Base-by-base conservation (phyloP, 2,113 vertebrate species). In the Ageneiosus marmoratus region DNA sequence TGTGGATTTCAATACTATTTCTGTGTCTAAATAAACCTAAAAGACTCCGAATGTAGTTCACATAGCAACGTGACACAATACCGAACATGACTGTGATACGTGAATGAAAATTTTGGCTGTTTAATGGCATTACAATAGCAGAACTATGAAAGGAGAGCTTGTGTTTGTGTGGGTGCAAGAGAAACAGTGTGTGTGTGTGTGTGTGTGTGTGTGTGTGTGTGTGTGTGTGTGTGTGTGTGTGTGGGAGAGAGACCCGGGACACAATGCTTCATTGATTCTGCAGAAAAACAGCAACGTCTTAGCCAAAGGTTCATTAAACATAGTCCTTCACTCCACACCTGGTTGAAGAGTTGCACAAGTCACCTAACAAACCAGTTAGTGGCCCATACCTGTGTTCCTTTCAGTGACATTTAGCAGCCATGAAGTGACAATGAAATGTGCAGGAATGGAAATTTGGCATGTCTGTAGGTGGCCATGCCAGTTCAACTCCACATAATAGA, bases 211-310 rank as follows among this genome's bases (percentile, higher is more conserved):
- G 84, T 62, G 62, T n/a, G n/a, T n/a, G 56, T 65, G 58, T 37
- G n/a, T 41, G 55, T 82, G 20, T 72, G 50, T 83, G 55, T 74
- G 69, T 32, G 32, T 37, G 80, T 82, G 53, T 73, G 56, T 79
- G 84, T 62, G 62, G 22, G 79, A 15, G 51, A 5, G 62, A 37
- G 51, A 34, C 55, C 18, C 22, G 46, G 75, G 58, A 62, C 80
- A 85, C 84, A 85, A 80, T 82, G 74, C 74, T 72, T 82, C 84
- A 81, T 85, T 85, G 79, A 85, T 81, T 13, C 72, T 32, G 58
- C 76, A n/a, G 55, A 85, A 63, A 75, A 80, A 74, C 79, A 55
- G 70, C 58, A 55, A 84, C 80, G 70, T 79, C 65, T 44, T 58
- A 32, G 82, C 63, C 82, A 77, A 58, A 50, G 41, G 63, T 55